These are phyloP conservation scores for Agelastica alni DNA, from an alignment of 2,888 invertebrate species.

Conservation along the genomic window DNA sequence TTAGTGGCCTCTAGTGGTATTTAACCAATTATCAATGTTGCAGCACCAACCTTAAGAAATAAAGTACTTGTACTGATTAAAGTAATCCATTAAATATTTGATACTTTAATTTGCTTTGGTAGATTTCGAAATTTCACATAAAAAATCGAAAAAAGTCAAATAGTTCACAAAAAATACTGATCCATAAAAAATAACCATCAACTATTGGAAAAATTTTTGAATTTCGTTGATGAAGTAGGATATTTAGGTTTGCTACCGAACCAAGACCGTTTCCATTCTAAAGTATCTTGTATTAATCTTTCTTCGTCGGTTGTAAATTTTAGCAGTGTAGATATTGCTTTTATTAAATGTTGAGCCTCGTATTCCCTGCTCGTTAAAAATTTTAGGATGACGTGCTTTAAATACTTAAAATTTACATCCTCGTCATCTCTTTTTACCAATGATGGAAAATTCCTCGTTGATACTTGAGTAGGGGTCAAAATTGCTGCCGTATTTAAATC, in stretches of 20 bases:
- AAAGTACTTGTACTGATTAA: too few species aligned
- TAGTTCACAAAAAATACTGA: slow-evolving; percentile 7
- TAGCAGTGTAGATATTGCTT: slow-evolving; percentile 83
- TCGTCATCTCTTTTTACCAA: slow-evolving; percentile 58
- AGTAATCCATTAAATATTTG: too few species aligned
- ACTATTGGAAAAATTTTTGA: slow-evolving; percentile 62
- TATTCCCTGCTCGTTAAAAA: slow-evolving; percentile 88
- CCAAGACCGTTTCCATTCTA: slow-evolving; percentile 78
- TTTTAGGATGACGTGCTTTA: slow-evolving; percentile 91
- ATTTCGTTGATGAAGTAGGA: slow-evolving; percentile 56
- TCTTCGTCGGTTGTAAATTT: slow-evolving; percentile 87
- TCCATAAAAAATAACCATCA: slow-evolving; percentile 57
- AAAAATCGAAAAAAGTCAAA: too few species aligned
- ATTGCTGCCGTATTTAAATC: slow-evolving; percentile 62
- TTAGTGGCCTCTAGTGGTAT: too few species aligned
- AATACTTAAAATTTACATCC: slow-evolving; percentile 81
- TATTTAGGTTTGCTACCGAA: slow-evolving; percentile 66
- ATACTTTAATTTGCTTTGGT: too few species aligned
- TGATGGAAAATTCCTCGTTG: slow-evolving; percentile 55
- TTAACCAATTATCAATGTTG: too few species aligned
- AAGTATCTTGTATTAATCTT: slow-evolving; percentile 75
- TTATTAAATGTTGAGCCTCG: slow-evolving; percentile 86
- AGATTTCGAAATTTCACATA: too few species aligned
- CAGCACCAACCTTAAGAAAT: too few species aligned
- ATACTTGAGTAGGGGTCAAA: slow-evolving; percentile 65